These are phyloP conservation scores for Eriosoma lanigerum DNA, from an alignment of 1,140 invertebrate species.

Conservation along the genomic window DNA sequence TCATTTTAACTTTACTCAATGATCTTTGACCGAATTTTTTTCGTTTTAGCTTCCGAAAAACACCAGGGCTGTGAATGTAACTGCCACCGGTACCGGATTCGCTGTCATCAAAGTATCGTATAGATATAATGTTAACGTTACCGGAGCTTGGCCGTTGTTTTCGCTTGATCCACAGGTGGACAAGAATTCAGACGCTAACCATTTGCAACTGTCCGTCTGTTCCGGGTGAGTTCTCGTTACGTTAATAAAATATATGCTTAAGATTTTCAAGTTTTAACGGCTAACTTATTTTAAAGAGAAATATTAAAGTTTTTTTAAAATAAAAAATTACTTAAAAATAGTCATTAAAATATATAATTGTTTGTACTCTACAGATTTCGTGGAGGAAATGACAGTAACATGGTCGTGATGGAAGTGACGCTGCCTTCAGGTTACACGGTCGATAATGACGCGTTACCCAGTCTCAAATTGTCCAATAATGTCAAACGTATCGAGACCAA, in stretches of 20 bases:
- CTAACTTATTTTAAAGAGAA: no score
- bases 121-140: constrained; percentile 84
- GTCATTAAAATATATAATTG: no score
- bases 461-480: constrained; percentile 68
- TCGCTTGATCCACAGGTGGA: constrained; percentile 86
- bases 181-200: constrained; percentile 78
- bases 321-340: no score
- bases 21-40: background rate
- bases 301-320: no score
- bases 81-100: constrained; percentile 79
- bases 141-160: constrained; percentile 85
- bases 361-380: constrained; percentile 48
- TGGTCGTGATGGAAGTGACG: constrained; percentile 86
- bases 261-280: background rate
- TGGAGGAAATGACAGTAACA: constrained; percentile 69
- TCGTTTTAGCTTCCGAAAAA: constrained; percentile 62
- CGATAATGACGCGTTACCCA: constrained; percentile 75
- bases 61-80: constrained; percentile 64
- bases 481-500: constrained; percentile 81
- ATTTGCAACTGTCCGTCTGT: constrained; percentile 84
- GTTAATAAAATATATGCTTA: no score
- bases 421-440: constrained; percentile 84
- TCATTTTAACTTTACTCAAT: no score
- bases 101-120: constrained; percentile 82
- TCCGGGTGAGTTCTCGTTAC: constrained; percentile 71